phyloP scores from a whole-genome alignment of 2,888 invertebrate species.

The Dione juno region DNA sequence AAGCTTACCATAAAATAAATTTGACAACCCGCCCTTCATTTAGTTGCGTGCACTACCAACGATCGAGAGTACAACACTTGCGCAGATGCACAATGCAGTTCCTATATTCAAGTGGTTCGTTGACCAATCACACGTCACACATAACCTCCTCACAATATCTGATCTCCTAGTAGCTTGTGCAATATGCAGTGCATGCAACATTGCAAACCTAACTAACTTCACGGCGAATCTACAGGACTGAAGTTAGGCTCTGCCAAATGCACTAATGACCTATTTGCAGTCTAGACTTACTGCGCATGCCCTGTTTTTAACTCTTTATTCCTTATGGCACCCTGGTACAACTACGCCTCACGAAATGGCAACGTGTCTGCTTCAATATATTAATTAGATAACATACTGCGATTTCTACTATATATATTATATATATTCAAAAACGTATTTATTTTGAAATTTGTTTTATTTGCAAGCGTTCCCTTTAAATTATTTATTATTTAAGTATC shows the following conservation, averaged over 20 bases:
- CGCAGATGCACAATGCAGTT: slow-evolving; percentile 52
- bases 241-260: slow-evolving; percentile 45
- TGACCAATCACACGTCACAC: slow-evolving; percentile 41
- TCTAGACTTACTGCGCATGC: slow-evolving; percentile 48
- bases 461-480: too few species aligned
- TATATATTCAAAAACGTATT: too few species aligned
- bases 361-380: slow-evolving; percentile 17
- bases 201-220: slow-evolving; percentile 41
- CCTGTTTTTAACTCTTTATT: slow-evolving; percentile 32
- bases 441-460: too few species aligned
- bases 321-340: slow-evolving; percentile 43
- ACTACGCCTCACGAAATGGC: slow-evolving; percentile 29
- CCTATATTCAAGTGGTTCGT: slow-evolving; percentile 43
- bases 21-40: slow-evolving; percentile 14
- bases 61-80: slow-evolving; percentile 41
- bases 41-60: slow-evolving; percentile 24
- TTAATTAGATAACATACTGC: too few species aligned
- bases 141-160: slow-evolving; percentile 45
- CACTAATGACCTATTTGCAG: slow-evolving; percentile 43
- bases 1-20: slow-evolving; percentile 29
- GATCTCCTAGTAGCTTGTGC: slow-evolving; percentile 51
- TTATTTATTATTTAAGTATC: too few species aligned
- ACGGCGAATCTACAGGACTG: slow-evolving; percentile 31
- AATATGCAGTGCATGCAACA: slow-evolving; percentile 47
- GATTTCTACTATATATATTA: too few species aligned